Evolutionary conservation across 2,888 invertebrate genomes (phyloP), one percentile per base, ranked within the genome.

Genomic region (Lamellibrachia satsuma): DNA sequence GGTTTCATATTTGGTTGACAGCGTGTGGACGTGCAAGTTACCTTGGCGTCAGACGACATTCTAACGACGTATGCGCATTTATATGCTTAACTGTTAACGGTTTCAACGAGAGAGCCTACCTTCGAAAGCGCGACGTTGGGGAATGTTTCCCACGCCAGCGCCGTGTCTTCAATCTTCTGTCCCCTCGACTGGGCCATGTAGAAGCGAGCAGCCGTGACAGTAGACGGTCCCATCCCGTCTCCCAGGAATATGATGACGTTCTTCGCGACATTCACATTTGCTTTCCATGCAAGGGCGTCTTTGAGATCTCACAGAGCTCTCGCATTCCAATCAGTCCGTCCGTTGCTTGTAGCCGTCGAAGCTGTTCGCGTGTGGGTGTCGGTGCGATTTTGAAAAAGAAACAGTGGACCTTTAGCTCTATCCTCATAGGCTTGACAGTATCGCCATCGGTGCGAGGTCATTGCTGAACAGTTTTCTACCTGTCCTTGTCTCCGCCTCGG

Each of bases 221-320:
- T 98, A 0, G 98, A 97, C 92, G 98, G 97, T 52, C 98, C 98
- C 98, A 98, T 98, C 1, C 98, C 98, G 95, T 98, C 98, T 0
- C 98, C 98, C 39, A 98, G 75, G 93, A 96, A 96, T 15, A 96
- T 60, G 57, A 96, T 95, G 52, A 96, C 95, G 92, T 96, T 96
- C 92, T 95, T 95, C 60, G 96, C 96, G n/a, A 95, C 94, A 15
- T 60, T 60, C 60, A 52, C 3, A n/a, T 91, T 91, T 22, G 27
- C 11, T 52, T 91, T 91, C 52, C 9, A 90, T 27, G 51, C n/a
- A 22, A 91, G 91, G 0, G 91, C 55, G 22, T 52, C 55, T 91
- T 52, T 52, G 52, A 91, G 15, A 1, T 91, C 91, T 39, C 52
- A 22, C 55, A 52, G 91, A 22, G 55, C 91, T 27, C 15, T 91